Base-by-base conservation (phyloP, 2,888 invertebrate species). In the Scaptomyza cyrtandrae region DNA sequence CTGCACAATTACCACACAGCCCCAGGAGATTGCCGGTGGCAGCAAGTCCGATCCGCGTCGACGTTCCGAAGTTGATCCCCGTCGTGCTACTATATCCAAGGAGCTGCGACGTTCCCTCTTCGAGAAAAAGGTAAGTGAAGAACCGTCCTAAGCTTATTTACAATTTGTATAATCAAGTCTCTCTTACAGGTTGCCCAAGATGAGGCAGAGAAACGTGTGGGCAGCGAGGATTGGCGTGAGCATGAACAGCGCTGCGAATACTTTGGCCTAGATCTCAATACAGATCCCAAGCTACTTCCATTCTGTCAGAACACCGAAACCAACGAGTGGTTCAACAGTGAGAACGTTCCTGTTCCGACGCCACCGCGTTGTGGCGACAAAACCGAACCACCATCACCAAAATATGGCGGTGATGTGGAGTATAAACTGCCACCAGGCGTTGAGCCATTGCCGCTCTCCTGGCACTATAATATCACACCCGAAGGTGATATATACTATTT, bases 401-500 rank as follows among this genome's bases (percentile, higher is more conserved):
- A 73, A n/a, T 43, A 43, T 5, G 29, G 37, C 6, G 79, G 81
- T 1, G 78, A 74, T 16, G 59, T 76, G 33, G 76, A 78, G 54
- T 92, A 92, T 67, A 85, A 86, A 48, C 64, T 92, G 29, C 92
- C 94, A 0, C 93, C 93, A 0, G 93, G 93, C 33, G 94, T 95
- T 78, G 73, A 75, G 6, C 84, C 70, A 0, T 92, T 98, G 63
- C 97, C 98, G 0, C 95, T 96, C 0, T 94, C 96, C 89, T 99
- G 99, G 99, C 96, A 97, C 86, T 95, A 95, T 82, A 96, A 97
- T 0, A 93, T 94, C 69, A 98, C 98, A 90, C 92, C 94, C 3
- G 95, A 96, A 57, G 98, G 98, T 0, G 94, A 97, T 74, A 94
- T 95, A 0, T 99, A 98, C 92, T 99, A 98, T 93, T 99, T 98